Evolutionary conservation across 2,888 invertebrate species (phyloP).

Genomic region (Acrobasis consociella): DNA sequence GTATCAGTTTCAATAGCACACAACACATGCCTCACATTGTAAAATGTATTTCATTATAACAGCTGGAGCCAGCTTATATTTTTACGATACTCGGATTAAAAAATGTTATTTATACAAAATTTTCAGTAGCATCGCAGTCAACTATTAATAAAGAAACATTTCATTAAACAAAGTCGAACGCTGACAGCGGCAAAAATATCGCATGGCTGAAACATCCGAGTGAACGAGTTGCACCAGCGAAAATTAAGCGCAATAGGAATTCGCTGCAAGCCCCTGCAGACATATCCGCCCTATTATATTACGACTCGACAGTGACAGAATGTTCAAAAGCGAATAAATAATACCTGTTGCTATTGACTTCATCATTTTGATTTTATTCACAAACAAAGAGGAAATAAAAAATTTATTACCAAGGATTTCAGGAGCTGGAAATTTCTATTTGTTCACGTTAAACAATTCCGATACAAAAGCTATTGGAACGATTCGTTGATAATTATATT

Average conservation of each 20-base stretch:
- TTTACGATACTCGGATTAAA: not conserved
- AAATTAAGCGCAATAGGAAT: conserved; percentile 17
- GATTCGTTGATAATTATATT: conserved; percentile 36
- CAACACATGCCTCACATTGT: too few species aligned
- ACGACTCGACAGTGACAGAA: not conserved
- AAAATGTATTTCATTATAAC: not conserved
- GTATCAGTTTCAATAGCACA: too few species aligned
- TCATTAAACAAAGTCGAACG: conserved; percentile 7
- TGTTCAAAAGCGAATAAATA: not conserved
- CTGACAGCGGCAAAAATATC: conserved; percentile 21
- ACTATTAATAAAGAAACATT: conserved; percentile 11
- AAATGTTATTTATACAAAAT: not conserved
- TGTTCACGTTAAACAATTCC: conserved; percentile 8
- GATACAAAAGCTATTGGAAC: conserved; percentile 12
- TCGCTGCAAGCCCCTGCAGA: conserved; percentile 1
- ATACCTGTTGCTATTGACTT: not conserved
- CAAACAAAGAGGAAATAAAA: not conserved
- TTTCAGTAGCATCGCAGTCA: not conserved
- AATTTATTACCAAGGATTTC: not conserved
- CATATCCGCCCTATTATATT: not conserved
- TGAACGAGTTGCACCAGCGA: conserved; percentile 18
- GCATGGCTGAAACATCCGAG: conserved; percentile 22
- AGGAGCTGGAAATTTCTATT: not conserved
- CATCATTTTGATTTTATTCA: conserved; percentile 1
- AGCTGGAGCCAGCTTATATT: not conserved